Evolutionary conservation across 1,140 invertebrate species (phyloP), one percentile per base, ranked within the genome.

Genomic region (Drosophila melanogaster): DNA sequence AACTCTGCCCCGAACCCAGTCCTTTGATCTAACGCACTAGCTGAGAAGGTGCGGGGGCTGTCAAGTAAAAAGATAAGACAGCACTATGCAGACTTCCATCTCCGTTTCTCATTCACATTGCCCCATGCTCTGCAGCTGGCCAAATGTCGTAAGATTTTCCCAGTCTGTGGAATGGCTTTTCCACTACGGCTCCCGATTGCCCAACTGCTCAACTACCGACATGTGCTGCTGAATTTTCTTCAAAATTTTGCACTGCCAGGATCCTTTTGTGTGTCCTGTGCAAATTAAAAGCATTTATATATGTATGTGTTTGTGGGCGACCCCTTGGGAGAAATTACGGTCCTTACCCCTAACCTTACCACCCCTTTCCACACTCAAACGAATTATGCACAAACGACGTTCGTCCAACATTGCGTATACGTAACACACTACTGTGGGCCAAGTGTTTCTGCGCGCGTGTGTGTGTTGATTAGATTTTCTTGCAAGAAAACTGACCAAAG

Each of bases 401-500:
- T 71, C 77, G 71, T 62, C 67, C 71, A 58, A 56, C 81, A 53
- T 65, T 81, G 83, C 81, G 79, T 86, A 81, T 86, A 86, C 81
- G 81, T 87, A 86, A 87, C 83, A 40, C 66, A 38, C 62, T 58
- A 38, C 67, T 54, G 55, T 44, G 41, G 10, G 47, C 33, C 30
- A 24, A 38, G 26, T 10, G 49, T 5, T 54, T 47, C 40, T 75
- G 78, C 77, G 64, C 79, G 83, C 79, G 59, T 66, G 49, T 75
- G 74, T 86, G 69, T 87, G 83, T 83, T 87, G 83, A 87, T 87
- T 87, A 87, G 83, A 86, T 87, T 87, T 86, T 87, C 83, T 87
- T 87, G 84, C 79, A 87, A 87, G 83, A 89, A 89, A 87, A 87
- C 83, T 89, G 79, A 87, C 79, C 83, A 83, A 87, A 85, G 81